Evolutionary conservation across 2,888 invertebrate species (phyloP), one percentile per base, ranked within the genome.

Genomic region (Antitype chi): DNA sequence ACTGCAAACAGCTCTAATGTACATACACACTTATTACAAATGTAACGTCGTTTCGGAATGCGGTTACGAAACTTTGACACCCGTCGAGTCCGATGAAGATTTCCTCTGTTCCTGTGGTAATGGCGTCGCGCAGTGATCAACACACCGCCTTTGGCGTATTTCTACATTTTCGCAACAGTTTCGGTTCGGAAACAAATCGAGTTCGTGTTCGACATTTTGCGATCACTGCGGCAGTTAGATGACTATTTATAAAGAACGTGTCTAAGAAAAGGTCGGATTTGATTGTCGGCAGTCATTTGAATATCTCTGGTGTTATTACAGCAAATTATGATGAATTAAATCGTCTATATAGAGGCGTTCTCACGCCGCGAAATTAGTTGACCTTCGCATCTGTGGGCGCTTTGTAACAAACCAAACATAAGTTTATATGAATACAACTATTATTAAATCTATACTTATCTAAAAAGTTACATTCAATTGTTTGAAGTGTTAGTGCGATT

Each of bases 211-310:
- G 95, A 95, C 96, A 96, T 96, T 96, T 96, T 93, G 95, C 94
- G 95, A 96, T 95, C 94, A 95, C 94, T 91, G 94, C 88, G 88
- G 94, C 94, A 94, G 93, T 95, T 94, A 95, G 95, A 96, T 94
- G 95, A 96, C 96, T 95, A 95, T 96, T 95, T 96, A 96, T 95
- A 96, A 96, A 94, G 94, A 96, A 95, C 95, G 95, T 96, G 95
- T 95, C 94, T 95, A 91, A 93, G 94, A 94, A 96, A 96, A 96
- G 96, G 96, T 96, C 95, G 96, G 90, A 95, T 96, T 95, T 96
- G 96, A 96, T 96, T 96, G 95, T 95, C 92, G 94, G 92, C 94
- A 95, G 95, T 95, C 94, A 95, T 96, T 96, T 96, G 94, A 96
- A 96, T 96, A 96, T 95, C 91, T 94, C 93, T 94, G 90, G 93